Conservation (phyloP, 2,797 vertebrate species). For the Enteromius trimaculatus region DNA sequence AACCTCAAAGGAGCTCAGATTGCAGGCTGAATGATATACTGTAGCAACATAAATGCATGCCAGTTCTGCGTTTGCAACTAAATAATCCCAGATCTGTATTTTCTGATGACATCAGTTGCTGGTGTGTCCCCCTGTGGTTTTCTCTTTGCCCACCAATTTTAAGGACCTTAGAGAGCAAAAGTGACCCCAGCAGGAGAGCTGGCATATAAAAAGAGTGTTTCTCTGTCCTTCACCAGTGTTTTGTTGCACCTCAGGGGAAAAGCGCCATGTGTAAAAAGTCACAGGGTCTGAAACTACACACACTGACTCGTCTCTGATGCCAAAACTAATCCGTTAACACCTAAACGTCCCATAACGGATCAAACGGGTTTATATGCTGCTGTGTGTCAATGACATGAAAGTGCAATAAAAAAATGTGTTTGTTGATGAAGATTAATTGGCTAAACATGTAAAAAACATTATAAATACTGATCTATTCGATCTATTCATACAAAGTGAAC, state of each 20-base stretch:
- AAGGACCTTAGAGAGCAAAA: conserved; percentile 34
- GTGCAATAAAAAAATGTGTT: neutral
- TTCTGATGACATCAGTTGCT: neutral
- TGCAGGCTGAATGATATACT: too few relatives aligned
- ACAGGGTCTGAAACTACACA: conserved; percentile 2
- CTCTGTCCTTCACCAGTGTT: neutral
- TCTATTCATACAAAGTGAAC: neutral
- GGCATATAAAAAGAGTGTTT: neutral
- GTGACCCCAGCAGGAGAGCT: conserved; percentile 33
- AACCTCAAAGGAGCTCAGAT: too few relatives aligned
- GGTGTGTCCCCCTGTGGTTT: neutral
- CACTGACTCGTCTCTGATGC: neutral
- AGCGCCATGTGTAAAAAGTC: neutral
- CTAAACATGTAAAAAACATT: neutral
- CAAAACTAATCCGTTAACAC: conserved; percentile 25
- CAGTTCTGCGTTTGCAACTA: neutral
- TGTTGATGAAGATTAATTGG: neutral
- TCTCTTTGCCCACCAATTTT: conserved; percentile 35
- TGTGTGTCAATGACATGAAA: conserved; percentile 1
- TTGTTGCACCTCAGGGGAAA: conserved; percentile 4
- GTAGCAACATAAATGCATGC: neutral
- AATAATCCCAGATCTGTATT: neutral
- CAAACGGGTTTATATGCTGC: conserved; percentile 5
- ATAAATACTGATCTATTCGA: neutral
- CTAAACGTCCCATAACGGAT: conserved; percentile 1